Conservation (phyloP, 1,140 invertebrate genomes). For the Portunus trituberculatus region DNA sequence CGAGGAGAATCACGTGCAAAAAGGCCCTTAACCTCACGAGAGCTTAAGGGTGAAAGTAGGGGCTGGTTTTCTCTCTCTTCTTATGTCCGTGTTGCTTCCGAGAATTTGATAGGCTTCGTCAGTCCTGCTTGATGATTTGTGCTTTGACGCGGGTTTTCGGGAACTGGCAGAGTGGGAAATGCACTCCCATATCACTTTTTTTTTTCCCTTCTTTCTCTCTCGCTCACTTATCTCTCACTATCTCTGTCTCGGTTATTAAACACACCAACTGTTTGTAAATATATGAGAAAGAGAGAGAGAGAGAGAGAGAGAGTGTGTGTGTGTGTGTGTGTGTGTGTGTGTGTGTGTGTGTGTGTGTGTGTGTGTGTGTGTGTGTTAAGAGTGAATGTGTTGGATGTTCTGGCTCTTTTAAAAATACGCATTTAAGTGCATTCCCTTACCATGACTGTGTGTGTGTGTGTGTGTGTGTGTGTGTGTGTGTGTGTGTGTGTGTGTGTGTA, state of each 20-base stretch:
- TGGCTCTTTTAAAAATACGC: background rate
- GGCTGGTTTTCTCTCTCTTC: background rate
- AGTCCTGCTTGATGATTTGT: background rate
- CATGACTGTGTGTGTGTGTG: background rate
- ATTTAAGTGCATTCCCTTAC: background rate
- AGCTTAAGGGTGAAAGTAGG: background rate
- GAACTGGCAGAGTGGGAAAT: background rate
- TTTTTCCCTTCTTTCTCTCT: background rate
- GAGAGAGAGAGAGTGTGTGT: background rate
- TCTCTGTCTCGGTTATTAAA: background rate
- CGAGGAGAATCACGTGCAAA: background rate
- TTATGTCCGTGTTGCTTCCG: background rate
- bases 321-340: too few species aligned
- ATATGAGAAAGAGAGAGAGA: background rate
- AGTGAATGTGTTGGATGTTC: background rate
- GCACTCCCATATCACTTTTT: background rate
- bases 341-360: too few species aligned
- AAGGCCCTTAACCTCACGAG: background rate
- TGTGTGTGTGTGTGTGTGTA: constrained; percentile 11
- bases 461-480: constrained; percentile 4
- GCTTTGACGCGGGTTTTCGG: background rate
- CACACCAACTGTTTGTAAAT: background rate
- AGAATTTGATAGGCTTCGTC: background rate
- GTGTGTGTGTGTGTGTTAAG: background rate
- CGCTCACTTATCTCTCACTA: background rate